These are phyloP conservation scores for Tylochromis polylepis DNA, from an alignment of 2,113 vertebrate genomes.

Conservation along the genomic window DNA sequence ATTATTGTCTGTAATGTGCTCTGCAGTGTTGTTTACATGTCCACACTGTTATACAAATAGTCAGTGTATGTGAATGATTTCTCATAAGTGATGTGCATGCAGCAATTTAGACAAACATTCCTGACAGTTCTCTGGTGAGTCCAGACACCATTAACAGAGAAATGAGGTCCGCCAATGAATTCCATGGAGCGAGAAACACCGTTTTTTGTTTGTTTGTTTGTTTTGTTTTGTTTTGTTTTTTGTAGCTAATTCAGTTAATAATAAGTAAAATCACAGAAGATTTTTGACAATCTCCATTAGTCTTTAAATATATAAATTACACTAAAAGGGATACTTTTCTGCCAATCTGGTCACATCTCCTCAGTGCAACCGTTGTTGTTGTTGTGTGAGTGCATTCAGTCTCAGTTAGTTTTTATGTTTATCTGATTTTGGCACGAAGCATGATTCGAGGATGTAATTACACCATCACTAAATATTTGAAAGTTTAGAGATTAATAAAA, in stretches of 20 bases:
- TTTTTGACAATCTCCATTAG: background rate
- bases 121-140: background rate
- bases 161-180: background rate
- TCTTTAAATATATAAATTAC: background rate
- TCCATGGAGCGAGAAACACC: rapidly evolving
- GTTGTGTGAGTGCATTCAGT: background rate
- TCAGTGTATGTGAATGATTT: background rate
- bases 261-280: background rate
- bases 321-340: background rate
- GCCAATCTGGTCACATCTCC: background rate
- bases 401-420: background rate
- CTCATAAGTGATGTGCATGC: background rate
- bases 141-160: background rate
- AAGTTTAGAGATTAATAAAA: background rate
- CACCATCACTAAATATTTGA: background rate
- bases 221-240: no score
- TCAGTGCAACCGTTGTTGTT: background rate
- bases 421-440: background rate
- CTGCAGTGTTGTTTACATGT: background rate
- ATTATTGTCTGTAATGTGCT: background rate
- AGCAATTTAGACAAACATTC: background rate
- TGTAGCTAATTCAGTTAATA: background rate
- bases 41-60: background rate
- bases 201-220: no score
- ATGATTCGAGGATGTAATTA: background rate